Evolutionary conservation across 2,113 vertebrate genomes (phyloP).

Genomic region (Peromyscus californicus): DNA sequence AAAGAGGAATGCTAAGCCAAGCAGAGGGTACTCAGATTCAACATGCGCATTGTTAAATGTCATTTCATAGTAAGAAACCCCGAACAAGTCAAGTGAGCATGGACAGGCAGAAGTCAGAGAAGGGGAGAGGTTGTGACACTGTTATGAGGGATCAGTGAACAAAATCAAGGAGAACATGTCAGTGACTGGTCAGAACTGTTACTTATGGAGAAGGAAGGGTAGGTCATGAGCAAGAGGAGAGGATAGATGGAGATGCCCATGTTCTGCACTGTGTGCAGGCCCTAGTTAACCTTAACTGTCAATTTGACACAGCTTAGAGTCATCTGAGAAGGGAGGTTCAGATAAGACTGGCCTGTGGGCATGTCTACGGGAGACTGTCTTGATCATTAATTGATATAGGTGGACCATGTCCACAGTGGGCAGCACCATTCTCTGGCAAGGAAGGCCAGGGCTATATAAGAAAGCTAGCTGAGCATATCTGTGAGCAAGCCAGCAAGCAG

Average conservation of each 20-base stretch:
- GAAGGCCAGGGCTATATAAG: background rate
- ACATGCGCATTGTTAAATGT: slow-evolving; percentile 89
- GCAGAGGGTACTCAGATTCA: slow-evolving; percentile 87
- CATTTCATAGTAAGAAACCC: slow-evolving; percentile 86
- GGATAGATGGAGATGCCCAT: fast-evolving
- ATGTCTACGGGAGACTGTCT: background rate
- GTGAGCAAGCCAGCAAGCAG: background rate
- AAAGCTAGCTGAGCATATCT: background rate
- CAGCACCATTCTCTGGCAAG: background rate
- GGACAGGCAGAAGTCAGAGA: background rate
- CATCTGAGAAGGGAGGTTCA: background rate
- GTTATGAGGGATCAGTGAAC: background rate
- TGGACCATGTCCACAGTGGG: background rate
- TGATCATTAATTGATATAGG: too few species aligned
- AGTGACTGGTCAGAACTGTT: background rate
- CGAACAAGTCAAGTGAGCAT: slow-evolving; percentile 57
- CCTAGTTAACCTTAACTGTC: background rate
- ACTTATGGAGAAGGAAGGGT: fast-evolving
- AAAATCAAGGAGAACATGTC: background rate
- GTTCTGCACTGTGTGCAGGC: background rate
- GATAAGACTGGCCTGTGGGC: background rate
- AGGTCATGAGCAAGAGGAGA: background rate
- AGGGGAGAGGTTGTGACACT: background rate
- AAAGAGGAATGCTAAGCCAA: slow-evolving; percentile 88
- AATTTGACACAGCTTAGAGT: too few species aligned